Base-by-base conservation (phyloP, 2,888 invertebrate species). In the Melipona beecheii region DNA sequence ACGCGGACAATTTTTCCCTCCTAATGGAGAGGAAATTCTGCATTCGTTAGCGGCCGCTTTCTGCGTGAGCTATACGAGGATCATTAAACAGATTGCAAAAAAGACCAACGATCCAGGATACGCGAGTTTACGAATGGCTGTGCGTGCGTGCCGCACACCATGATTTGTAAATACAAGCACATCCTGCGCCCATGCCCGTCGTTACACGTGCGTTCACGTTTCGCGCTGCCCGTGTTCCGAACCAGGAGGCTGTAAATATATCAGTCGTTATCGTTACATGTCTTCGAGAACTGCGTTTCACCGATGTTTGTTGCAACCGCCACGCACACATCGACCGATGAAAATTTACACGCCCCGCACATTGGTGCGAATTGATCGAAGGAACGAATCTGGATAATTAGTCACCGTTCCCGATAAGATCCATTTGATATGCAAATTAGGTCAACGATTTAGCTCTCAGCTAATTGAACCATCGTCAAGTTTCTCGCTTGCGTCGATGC, bases 41-140 rank as follows among this genome's bases (percentile, higher is more conserved):
- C 62, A 66, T 70, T 86, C 75, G 78, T 84, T 71, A 74, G 49
- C 75, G 58, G 66, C 43, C 60, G 72, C 75, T 76, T 79, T 75
- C 78, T 78, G 69, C 83, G 65, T 79, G 81, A 88, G 85, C 75
- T 88, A 81, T 68, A 71, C 78, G 78, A 73, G 54, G 78, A 84
- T 86, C 83, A 64, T 84, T 84, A 89, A 83, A 72, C 69, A 70
- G 71, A 84, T 83, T 86, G 83, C 74, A 80, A 86, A 43, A 89
- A 87, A 86, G 58, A 71, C 73, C 50, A 64, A 74, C 76, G 71
- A 81, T 79, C 72, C 80, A 68, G 74, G 78, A 84, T 79, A 80
- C 77, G 73, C 73, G 77, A 69, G 82, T 80, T 79, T 82, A 75
- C 69, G 65, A 64, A 77, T 72, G 81, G 70, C 75, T 49, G 64